phyloP scores from a whole-genome alignment of 2,113 vertebrate genomes.

The Cairina moschata region DNA sequence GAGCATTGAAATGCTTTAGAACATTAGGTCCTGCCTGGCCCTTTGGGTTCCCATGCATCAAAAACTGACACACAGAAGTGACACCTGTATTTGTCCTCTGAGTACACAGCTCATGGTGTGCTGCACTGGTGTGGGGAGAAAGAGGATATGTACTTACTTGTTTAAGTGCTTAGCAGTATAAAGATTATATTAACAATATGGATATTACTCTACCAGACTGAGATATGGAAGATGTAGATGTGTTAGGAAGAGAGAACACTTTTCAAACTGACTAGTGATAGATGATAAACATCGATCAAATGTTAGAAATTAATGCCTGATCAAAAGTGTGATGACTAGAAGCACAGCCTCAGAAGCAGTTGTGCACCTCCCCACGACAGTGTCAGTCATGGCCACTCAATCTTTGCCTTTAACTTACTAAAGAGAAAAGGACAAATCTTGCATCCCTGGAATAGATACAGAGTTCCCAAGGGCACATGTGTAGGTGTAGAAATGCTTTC shows the following conservation, averaged over 20 bases:
- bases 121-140: background rate
- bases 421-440: background rate
- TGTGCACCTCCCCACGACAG: background rate
- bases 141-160: fast-evolving
- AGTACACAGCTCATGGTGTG: fast-evolving
- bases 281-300: background rate
- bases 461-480: background rate
- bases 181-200: background rate
- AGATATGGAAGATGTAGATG: background rate
- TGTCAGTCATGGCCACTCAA: background rate
- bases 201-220: background rate
- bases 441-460: background rate
- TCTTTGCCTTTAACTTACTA: background rate
- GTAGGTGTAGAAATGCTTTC: background rate
- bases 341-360: background rate
- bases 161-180: background rate
- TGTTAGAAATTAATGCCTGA: background rate
- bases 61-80: background rate
- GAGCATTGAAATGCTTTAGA: background rate
- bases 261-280: background rate
- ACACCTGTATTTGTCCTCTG: background rate
- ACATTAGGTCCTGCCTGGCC: background rate
- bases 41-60: background rate
- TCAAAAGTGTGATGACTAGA: background rate
- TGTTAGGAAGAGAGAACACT: background rate